Evolutionary conservation across 2,113 vertebrate genomes (phyloP).

Genomic region (Ramphastos sulfuratus): DNA sequence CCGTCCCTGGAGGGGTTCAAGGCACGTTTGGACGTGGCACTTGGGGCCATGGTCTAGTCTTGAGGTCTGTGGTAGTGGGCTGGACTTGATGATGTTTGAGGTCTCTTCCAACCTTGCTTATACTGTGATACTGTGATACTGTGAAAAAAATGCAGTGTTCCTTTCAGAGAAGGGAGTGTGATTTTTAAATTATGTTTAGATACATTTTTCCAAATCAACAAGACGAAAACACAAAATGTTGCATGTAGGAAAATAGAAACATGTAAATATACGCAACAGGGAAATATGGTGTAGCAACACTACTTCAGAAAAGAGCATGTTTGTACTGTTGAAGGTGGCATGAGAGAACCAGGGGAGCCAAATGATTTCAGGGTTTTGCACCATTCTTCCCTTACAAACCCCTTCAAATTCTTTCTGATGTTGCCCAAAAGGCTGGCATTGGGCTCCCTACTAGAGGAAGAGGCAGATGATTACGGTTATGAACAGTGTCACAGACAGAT

Average conservation of each 20-base stretch:
- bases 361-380: background rate
- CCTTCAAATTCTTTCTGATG: background rate
- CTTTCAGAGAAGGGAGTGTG: background rate
- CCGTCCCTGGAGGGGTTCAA: too few species aligned
- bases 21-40: too few species aligned
- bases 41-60: too few species aligned
- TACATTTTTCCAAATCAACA: background rate
- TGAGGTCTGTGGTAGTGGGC: too few species aligned
- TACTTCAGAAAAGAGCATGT: background rate
- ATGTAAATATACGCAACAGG: background rate
- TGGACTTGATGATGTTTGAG: too few species aligned
- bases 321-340: background rate
- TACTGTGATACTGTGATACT: too few species aligned
- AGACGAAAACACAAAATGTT: background rate
- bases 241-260: background rate
- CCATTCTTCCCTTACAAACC: rapidly evolving
- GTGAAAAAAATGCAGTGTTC: background rate
- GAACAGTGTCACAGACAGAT: background rate
- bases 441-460: background rate
- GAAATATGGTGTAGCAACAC: background rate
- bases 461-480: background rate
- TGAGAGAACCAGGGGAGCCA: background rate
- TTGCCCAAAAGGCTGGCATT: rapidly evolving
- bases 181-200: background rate
- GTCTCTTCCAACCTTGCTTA: too few species aligned